Percentiles rank a stretch among this genome's conserved stretches.
phyloP scores from a whole-genome alignment of 2,113 vertebrate genomes.

The Ranitomeya variabilis region DNA sequence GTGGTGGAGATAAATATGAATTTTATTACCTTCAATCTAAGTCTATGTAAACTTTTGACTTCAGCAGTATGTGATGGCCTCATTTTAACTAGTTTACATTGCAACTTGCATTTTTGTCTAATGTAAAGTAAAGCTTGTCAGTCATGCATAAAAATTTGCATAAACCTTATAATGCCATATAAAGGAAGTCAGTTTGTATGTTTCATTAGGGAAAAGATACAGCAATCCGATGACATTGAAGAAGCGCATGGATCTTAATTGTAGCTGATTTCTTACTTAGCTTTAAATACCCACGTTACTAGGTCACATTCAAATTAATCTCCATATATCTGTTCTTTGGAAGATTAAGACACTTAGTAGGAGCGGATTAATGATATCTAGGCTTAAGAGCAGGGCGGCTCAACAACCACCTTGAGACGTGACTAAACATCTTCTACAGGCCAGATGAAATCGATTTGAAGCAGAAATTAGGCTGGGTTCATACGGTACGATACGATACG shows the following conservation, averaged over 20 bases:
- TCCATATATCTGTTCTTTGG: background rate
- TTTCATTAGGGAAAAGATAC: background rate
- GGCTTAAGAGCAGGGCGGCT: conserved; percentile 6
- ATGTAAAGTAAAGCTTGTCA: background rate
- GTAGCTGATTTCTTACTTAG: no score
- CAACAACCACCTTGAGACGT: conserved; percentile 51
- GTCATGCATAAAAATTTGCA: background rate
- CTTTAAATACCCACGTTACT: background rate
- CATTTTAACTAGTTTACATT: background rate
- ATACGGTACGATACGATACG: no score
- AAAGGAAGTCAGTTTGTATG: background rate
- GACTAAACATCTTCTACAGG: background rate
- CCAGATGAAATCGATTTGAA: background rate
- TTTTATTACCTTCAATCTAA: no score
- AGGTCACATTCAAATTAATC: conserved; percentile 39
- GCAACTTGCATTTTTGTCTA: background rate
- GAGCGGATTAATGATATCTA: conserved; percentile 44
- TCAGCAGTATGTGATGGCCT: background rate
- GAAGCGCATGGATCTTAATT: background rate
- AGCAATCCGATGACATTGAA: background rate
- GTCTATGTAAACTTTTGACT: background rate
- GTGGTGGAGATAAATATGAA: no score
- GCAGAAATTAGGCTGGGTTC: background rate
- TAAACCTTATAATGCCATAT: background rate
- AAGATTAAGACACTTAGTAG: conserved; percentile 35